Percentiles rank a stretch among this genome's conserved stretches.
phyloP scores from a whole-genome alignment of 2,888 invertebrate genomes.

The Notodonta dromedarius region DNA sequence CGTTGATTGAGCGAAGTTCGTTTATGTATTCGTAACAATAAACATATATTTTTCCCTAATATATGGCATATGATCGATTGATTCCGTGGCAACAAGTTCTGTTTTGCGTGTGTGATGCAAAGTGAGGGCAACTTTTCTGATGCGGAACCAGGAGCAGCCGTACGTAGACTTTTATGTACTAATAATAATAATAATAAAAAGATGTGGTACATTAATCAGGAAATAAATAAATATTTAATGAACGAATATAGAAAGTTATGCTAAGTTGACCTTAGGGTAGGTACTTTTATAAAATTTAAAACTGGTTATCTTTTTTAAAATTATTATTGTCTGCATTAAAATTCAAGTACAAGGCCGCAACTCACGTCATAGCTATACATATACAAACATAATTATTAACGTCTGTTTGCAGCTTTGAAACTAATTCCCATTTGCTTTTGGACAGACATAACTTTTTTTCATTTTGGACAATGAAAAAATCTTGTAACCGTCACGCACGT shows the following conservation, averaged over 20 bases:
- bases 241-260: no score
- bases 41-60: background rate
- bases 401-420: background rate
- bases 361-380: slow-evolving; percentile 55
- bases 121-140: background rate
- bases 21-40: background rate
- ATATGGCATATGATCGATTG: background rate
- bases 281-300: no score
- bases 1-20: no score
- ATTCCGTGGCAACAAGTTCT: background rate
- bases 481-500: no score
- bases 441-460: no score
- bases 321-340: slow-evolving; percentile 24
- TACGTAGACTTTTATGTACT: background rate
- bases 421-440: background rate
- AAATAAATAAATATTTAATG: no score
- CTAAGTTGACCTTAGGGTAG: no score
- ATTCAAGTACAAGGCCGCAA: slow-evolving; percentile 59
- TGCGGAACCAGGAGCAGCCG: background rate
- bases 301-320: slow-evolving; percentile 4
- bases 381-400: slow-evolving; percentile 17
- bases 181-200: no score
- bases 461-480: no score
- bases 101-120: background rate
- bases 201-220: no score